A percentile compares a stretch with the other conserved stretches of the same genome.
phyloP scores from a whole-genome alignment of 2,888 invertebrate species.

The Caenorhabditis panamensis region DNA sequence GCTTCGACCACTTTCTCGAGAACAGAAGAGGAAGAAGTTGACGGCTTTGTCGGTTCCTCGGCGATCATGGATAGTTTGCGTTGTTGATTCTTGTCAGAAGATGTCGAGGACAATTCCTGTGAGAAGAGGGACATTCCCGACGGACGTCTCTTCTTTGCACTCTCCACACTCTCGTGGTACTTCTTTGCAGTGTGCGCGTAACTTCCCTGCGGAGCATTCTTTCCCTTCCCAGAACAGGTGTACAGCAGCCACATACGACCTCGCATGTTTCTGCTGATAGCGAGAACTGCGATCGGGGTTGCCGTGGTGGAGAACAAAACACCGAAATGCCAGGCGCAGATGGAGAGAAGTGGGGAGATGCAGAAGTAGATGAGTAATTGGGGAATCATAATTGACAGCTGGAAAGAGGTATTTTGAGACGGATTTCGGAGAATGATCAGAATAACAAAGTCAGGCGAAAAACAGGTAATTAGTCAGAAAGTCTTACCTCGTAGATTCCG shows the following conservation, averaged over 20 bases:
- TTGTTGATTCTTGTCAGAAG: neutral
- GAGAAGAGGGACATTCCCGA: conserved; percentile 41
- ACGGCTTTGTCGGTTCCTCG: conserved; percentile 36
- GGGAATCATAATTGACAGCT: conserved; percentile 40
- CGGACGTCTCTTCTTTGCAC: conserved; percentile 9
- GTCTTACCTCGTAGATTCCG: conserved; percentile 47
- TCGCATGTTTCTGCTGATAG: conserved; percentile 39
- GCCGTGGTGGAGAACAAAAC: conserved; percentile 53
- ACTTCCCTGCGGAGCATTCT: conserved; percentile 39
- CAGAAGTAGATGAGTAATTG: conserved; percentile 56
- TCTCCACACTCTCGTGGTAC: conserved; percentile 45
- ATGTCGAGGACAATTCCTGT: conserved; percentile 25
- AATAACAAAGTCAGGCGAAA: neutral
- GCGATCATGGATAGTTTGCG: conserved; percentile 52
- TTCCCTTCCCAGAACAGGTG: conserved; percentile 28
- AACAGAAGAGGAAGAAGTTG: neutral
- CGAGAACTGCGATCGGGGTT: conserved; percentile 52
- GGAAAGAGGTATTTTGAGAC: too few species aligned
- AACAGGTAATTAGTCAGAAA: conserved; percentile 4
- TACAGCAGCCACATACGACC: conserved; percentile 33
- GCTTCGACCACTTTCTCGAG: neutral
- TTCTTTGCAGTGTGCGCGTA: conserved; percentile 59
- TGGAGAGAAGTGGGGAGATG: conserved; percentile 48
- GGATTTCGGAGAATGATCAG: too few species aligned
- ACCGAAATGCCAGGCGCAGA: conserved; percentile 47